These are phyloP conservation scores for Tipula confusa DNA, from an alignment of 2,888 invertebrate genomes.

Conservation along the genomic window DNA sequence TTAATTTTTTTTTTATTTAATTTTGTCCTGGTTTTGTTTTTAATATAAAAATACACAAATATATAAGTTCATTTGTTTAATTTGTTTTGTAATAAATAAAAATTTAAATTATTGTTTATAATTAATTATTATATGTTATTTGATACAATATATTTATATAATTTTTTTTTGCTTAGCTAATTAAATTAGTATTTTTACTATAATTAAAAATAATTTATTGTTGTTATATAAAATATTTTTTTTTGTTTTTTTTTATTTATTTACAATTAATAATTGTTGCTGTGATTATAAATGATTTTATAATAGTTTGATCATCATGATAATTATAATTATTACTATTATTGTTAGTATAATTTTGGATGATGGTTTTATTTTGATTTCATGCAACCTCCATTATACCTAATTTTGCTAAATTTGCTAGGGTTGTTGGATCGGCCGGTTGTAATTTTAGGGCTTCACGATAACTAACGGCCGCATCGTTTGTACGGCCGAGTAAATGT, in stretches of 20 bases:
- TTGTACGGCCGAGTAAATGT: slow-evolving; percentile 86
- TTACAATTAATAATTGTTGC: not conserved
- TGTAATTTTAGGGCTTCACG: slow-evolving; percentile 77
- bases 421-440: slow-evolving; percentile 83
- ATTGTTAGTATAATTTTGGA: not conserved
- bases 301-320: not conserved
- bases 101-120: not conserved
- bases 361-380: slow-evolving; percentile 29
- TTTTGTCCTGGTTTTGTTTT: not conserved
- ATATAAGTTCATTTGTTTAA: slow-evolving; percentile 28
- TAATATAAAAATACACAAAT: slow-evolving; percentile 31
- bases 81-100: slow-evolving; percentile 15
- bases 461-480: slow-evolving; percentile 83
- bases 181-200: not conserved
- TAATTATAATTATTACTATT: too few species aligned
- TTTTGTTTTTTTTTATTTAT: slow-evolving; percentile 8
- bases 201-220: not conserved
- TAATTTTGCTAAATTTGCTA: slow-evolving; percentile 80
- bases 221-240: slow-evolving; percentile 26
- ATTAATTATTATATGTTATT: not conserved
- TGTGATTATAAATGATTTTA: not conserved
- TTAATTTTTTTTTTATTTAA: not conserved
- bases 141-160: not conserved
- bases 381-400: slow-evolving; percentile 44
- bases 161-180: not conserved